Conservation (phyloP, 2,113 vertebrate species). For the Rhipidura dahli region DNA sequence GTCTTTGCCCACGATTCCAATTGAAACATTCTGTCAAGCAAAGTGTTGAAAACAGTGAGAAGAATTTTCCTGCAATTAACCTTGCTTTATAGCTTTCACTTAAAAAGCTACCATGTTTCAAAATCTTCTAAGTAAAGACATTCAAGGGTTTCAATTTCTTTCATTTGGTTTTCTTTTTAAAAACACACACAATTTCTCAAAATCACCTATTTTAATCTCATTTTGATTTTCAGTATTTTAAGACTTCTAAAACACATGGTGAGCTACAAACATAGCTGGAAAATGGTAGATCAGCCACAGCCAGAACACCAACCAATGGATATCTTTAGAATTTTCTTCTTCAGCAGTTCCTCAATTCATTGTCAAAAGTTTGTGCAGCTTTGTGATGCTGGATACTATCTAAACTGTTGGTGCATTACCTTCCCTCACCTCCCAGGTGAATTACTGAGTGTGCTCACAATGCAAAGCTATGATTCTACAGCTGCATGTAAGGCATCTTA, state of each 20-base stretch:
- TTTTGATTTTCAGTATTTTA: background rate
- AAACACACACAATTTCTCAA: background rate
- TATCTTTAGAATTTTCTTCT: background rate
- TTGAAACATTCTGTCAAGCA: slow-evolving; percentile 87
- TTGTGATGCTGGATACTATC: background rate
- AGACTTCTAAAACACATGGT: background rate
- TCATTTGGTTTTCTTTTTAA: background rate
- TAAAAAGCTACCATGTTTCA: background rate
- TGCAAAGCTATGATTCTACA: background rate
- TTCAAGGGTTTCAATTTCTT: background rate
- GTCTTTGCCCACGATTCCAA: slow-evolving; percentile 96
- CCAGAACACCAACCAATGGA: background rate
- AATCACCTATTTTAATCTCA: background rate
- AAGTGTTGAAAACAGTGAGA: background rate
- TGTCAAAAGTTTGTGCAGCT: background rate
- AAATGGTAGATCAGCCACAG: background rate
- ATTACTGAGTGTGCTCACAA: background rate
- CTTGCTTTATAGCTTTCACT: background rate
- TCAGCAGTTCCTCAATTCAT: background rate
- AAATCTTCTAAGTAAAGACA: background rate
- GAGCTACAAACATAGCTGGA: background rate
- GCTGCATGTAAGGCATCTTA: background rate
- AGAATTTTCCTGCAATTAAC: background rate
- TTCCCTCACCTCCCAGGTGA: background rate
- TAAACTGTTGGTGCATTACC: background rate